Evolutionary conservation across 2,888 invertebrate species (phyloP), one percentile per base, ranked within the genome.

Genomic region (Ryuthela nishihirai): DNA sequence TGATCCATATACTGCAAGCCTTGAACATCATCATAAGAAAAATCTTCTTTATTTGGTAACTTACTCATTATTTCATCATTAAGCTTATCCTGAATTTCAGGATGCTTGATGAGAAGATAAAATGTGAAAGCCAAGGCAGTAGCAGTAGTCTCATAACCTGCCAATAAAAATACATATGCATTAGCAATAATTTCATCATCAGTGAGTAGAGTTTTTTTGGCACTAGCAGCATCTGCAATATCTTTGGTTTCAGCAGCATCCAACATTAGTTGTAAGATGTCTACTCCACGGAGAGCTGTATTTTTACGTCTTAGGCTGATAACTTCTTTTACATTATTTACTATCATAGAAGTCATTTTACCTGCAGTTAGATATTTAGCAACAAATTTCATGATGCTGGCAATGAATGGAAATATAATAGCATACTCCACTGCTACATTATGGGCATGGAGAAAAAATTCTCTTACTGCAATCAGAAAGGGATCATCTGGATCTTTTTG

Each of bases 131-230:
- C 73, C 26, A 80, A 67, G 3, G 77, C 72, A 3, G 76, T 76
- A 23, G 77, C 75, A 0, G 79, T 79, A 0, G 80, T 80, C 66
- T 80, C 80, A 36, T 62, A 66, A 0, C 64, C 66, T n/a, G 64
- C 65, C 25, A 66, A 23, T 20, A 65, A 25, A 18, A 65, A 50
- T 2, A 65, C 32, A 7, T 64, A 54, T 9, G 54, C 44, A 39
- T 66, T 66, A 9, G 59, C 64, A 24, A 56, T 48, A 0, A 64
- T 48, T 48, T 64, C 64, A 9, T 45, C 39, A 36, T 62, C 62
- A 2, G 50, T 62, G 7, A 62, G 9, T 15, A 18, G 15, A 3
- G 20, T 9, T 6, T n/a, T 34, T 18, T 20, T 45, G 3, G 9
- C 29, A n/a, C 21, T 24, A 12, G 21, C 15, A 15, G 38, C 43